Percentiles rank a stretch among this genome's conserved stretches.
These are phyloP conservation scores for Pachycephus smyrnensis DNA, from an alignment of 2,888 invertebrate genomes.

Conservation along the genomic window DNA sequence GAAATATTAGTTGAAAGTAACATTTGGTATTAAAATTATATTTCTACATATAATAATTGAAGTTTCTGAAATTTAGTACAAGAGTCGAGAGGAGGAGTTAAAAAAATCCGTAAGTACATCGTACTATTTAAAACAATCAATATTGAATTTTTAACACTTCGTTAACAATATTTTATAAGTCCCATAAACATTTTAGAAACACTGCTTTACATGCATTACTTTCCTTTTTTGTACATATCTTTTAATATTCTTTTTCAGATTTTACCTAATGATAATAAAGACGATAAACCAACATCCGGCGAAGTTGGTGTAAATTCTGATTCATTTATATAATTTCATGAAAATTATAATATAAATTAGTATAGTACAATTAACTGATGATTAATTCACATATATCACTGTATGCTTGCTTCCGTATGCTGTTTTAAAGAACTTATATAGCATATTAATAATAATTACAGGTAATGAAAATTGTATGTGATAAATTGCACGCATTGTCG, in stretches of 20 bases:
- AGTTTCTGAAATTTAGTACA: constrained; percentile 38
- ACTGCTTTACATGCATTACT: too few species aligned
- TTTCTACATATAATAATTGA: constrained; percentile 9
- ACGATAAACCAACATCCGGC: too few species aligned
- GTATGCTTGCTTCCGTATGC: too few species aligned
- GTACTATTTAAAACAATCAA: background rate
- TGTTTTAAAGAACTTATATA: too few species aligned
- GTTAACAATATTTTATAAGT: constrained; percentile 3
- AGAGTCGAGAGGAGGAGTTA: constrained; percentile 38
- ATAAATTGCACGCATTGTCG: constrained; percentile 30
- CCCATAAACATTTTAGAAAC: too few species aligned
- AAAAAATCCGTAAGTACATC: constrained; percentile 43
- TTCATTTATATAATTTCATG: too few species aligned
- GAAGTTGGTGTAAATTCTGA: too few species aligned
- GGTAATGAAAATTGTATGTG: constrained; percentile 25
- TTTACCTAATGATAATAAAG: constrained; percentile 12
- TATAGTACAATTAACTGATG: too few species aligned
- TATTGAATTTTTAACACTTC: constrained; percentile 5
- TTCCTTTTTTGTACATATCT: background rate
- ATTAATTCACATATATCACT: too few species aligned
- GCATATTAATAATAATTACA: too few species aligned
- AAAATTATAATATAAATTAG: too few species aligned
- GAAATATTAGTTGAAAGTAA: too few species aligned
- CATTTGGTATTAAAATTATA: background rate
- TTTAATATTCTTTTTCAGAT: constrained; percentile 11